A percentile compares a stretch with the other conserved stretches of the same genome.
Conservation (phyloP, 2,888 invertebrate genomes). For the Anodontia alba region DNA sequence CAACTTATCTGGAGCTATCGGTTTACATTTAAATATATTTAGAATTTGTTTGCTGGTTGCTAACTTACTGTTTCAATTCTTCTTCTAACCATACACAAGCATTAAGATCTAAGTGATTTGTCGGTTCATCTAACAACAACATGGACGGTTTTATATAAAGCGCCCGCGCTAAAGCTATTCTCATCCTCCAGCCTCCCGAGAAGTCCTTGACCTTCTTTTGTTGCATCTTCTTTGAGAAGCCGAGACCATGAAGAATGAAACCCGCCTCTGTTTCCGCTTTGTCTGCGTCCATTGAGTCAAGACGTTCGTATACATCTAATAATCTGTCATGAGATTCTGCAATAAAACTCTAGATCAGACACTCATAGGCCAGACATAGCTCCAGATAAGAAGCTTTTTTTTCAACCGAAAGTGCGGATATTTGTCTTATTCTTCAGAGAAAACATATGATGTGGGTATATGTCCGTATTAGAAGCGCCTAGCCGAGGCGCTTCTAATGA, state of each 20-base stretch:
- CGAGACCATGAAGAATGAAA: slow-evolving; percentile 97
- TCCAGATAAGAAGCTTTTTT: too few relatives aligned
- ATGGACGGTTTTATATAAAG: slow-evolving; percentile 87
- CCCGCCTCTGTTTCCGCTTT: slow-evolving; percentile 98
- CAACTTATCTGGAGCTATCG: too few relatives aligned
- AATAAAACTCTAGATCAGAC: too few relatives aligned
- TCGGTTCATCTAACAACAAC: slow-evolving; percentile 88
- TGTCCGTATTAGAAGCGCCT: too few relatives aligned
- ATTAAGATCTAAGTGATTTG: slow-evolving; percentile 90
- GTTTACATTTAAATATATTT: too few relatives aligned
- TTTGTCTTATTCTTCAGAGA: too few relatives aligned
- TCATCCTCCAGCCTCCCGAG: slow-evolving; percentile 88
- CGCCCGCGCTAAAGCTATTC: slow-evolving; percentile 88
- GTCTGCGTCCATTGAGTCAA: slow-evolving; percentile 98
- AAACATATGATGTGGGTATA: too few relatives aligned
- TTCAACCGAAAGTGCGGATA: too few relatives aligned
- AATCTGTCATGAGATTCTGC: slow-evolving; percentile 96
- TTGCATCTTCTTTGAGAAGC: slow-evolving; percentile 92
- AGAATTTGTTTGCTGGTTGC: too few relatives aligned
- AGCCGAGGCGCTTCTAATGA: too few relatives aligned
- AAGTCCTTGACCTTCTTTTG: slow-evolving; percentile 85
- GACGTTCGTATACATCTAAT: slow-evolving; percentile 98
- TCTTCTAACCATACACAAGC: slow-evolving; percentile 99
- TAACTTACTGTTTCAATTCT: slow-evolving; percentile 93
- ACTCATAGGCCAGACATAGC: too few relatives aligned